A percentile compares a stretch with the other conserved stretches of the same genome.
phyloP scores from a whole-genome alignment of 2,797 vertebrate species.

The Anguilla anguilla region DNA sequence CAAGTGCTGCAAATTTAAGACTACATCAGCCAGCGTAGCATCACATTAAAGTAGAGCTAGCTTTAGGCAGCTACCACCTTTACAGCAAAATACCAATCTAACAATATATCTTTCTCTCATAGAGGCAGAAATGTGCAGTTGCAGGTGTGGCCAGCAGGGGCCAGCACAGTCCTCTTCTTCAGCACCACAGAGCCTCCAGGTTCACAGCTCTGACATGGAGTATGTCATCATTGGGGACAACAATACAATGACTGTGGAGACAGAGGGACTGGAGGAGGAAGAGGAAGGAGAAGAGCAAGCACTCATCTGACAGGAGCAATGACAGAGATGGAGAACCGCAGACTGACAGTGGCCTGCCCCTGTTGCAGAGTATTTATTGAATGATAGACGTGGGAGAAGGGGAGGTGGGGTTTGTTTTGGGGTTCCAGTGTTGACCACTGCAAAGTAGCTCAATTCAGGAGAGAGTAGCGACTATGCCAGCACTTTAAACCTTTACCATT shows the following conservation, averaged over 20 bases:
- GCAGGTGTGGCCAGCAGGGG: conserved; percentile 39
- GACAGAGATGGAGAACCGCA: not conserved
- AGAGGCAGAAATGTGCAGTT: conserved; percentile 41
- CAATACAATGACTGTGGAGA: conserved; percentile 62
- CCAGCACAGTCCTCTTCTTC: conserved; percentile 29
- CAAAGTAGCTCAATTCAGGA: not conserved
- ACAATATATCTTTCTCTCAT: not conserved
- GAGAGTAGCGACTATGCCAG: not conserved
- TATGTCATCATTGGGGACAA: conserved; percentile 71
- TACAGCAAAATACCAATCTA: not conserved
- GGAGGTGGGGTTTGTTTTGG: not conserved
- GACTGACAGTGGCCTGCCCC: not conserved
- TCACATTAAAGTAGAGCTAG: not conserved
- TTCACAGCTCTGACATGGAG: conserved; percentile 59
- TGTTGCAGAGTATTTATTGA: not conserved
- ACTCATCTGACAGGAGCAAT: not conserved
- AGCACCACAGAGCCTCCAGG: conserved; percentile 48
- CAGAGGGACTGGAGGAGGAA: not conserved
- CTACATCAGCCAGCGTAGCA: not conserved
- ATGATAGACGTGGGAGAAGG: not conserved
- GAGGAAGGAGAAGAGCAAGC: not conserved
- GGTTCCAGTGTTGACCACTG: not conserved
- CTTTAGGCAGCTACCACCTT: not conserved
- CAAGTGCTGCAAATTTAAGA: not conserved
- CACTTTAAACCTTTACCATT: not conserved